Evolutionary conservation across 2,888 invertebrate genomes (phyloP), one percentile per base, ranked within the genome.

Genomic region (Drosophila meridionalis): DNA sequence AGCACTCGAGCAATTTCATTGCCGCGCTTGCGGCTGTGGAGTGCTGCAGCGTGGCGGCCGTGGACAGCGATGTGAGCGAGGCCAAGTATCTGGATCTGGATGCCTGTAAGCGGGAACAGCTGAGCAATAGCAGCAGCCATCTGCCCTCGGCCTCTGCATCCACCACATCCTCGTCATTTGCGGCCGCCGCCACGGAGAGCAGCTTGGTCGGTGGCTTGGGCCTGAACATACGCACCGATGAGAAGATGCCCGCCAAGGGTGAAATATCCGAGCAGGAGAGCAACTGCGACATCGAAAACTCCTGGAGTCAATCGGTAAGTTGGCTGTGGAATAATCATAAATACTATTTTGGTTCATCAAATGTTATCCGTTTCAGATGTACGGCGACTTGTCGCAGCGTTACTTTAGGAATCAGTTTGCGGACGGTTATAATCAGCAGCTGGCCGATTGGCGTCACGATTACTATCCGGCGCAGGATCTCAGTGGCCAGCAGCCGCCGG

Each of bases 231-330:
- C 95, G 96, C 82, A 96, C 97, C 0, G 97, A 97, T 90, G 97
- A 97, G 92, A 95, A 96, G 78, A 97, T 97, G 97, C 97, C 97
- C 43, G 96, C 97, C 0, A 95, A 97, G 74, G 97, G 97, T 1
- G 97, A 97, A 93, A 94, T 97, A 48, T 97, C 97, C 14, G 97
- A 97, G 20, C 97, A 97, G 92, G 97, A 97, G 91, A 97, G 97
- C 93, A 96, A 97, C 90, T 97, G 97, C 12, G 96, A 96, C 82
- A 96, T 96, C 91, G 97, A 97, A 82, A 93, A 93, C 79, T 95
- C 96, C 3, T 96, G 97, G 95, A 96, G 95, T 75, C 93, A 93
- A 80, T 92, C 96, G 94, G 95, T 97, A 93, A 20, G 20, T 20
- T 20, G 20, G 20, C 20, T 6, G 2, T 34, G 34, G 2, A 8